Base-by-base conservation (phyloP, 2,888 invertebrate species). In the Eustalomyia histrio region DNA sequence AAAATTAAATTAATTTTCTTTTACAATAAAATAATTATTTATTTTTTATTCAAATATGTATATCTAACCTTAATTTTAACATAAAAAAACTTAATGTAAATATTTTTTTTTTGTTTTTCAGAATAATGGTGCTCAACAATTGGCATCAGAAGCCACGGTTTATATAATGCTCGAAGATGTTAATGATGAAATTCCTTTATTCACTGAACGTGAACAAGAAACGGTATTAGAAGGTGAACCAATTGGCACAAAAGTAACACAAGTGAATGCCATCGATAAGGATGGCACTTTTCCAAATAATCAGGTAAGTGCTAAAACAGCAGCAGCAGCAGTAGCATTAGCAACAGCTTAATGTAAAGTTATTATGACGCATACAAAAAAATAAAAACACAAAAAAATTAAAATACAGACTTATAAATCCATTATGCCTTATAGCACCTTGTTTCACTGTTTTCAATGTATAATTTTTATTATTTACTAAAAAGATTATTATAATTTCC, bases 221-320 rank as follows among this genome's bases (percentile, higher is more conserved):
- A 97, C 97, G 5, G 97, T 98, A 76, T 92, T 97, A 85, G 97
- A 98, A 91, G 98, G 98, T 80, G 97, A 97, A 91, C 97, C 97
- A 52, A 95, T 97, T 85, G 97, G 97, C 83, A 97, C 97, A 84
- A 97, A 97, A 92, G 97, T 98, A 85, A 97, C 97, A 47, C 97
- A 97, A 92, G 97, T 98, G 89, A 97, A 97, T 91, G 98, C 98
- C 74, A 97, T 97, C 86, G 98, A 98, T 91, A 97, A 97, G 91
- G 98, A 98, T 89, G 97, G 97, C 86, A 98, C 97, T 68, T 95
- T 95, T 89, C 97, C 97, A 63, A 97, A 97, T 91, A 98, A 97
- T 92, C 95, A 97, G 94, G 97, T 97, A 91, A 91, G 85, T 74
- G 43, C 43, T 47, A 47, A 10, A 12, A 7, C 33, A 52, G 17